Evolutionary conservation across 2,797 vertebrate species (phyloP), one percentile per base, ranked within the genome.

Genomic region (Takifugu ocellatus): DNA sequence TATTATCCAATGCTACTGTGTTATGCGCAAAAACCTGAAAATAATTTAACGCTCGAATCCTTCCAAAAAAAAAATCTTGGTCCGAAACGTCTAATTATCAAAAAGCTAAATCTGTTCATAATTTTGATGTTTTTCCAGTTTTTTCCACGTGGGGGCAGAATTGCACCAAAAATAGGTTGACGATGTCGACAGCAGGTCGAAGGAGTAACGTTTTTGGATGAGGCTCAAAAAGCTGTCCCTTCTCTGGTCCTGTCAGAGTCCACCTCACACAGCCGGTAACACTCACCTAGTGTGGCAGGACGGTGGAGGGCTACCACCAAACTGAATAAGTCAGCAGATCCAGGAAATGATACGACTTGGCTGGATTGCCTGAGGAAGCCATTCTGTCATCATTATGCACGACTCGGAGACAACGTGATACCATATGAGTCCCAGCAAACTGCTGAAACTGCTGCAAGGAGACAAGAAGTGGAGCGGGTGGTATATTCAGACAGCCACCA

Each of bases 241-340:
- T 80, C 74, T 76, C 70, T 87, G 85, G 80, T 78, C 59, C 68
- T 60, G 68, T 79, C 74, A 72, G 69, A 48, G 61, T 59, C 49
- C 43, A 59, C 47, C 64, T 45, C 75, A 74, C 74, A 58, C 69
- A 70, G 53, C 63, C 61, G 56, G 17, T 78, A 85, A 87, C 74
- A 74, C 59, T 88, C 76, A 74, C 61, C 44, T 59, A n/a, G 14
- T 59, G 63, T 63, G 72, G 68, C 62, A 54, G 54, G 56, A 16
- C 44, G 50, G 49, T 61, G 60, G 71, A 53, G 45, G 53, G 57
- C 54, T 59, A 42, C 27, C 55, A 79, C 78, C 81, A 85, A 78
- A 79, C 70, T 69, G 74, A 80, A 85, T 88, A 85, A 84, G 70
- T 87, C 84, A 86, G 82, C 81, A 76, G 72, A 71, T 46, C 69